Evolutionary conservation across 2,888 invertebrate species (phyloP).

Genomic region (Pseudanteris insignis): DNA sequence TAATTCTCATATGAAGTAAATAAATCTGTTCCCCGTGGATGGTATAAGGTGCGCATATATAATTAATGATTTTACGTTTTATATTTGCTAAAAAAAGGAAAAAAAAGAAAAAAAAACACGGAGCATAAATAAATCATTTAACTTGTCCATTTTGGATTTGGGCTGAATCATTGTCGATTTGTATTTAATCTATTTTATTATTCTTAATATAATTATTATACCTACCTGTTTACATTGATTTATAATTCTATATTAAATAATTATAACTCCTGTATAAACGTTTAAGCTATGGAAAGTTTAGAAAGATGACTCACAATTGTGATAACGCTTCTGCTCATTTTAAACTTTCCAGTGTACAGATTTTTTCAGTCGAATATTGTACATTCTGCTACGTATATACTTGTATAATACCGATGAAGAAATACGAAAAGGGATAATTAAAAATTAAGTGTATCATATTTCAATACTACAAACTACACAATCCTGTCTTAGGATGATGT

Average conservation of each 20-base stretch:
- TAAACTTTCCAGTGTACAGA: slow-evolving; percentile 56
- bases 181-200: slow-evolving; percentile 65
- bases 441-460: slow-evolving; percentile 32
- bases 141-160: slow-evolving; percentile 47
- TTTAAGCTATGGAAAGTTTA: slow-evolving; percentile 39
- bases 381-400: slow-evolving; percentile 62
- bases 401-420: slow-evolving; percentile 61
- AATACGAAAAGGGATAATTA: slow-evolving; percentile 35
- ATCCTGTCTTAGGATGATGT: slow-evolving; percentile 1
- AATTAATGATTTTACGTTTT: slow-evolving; percentile 56
- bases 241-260: slow-evolving; percentile 49
- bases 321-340: slow-evolving; percentile 40
- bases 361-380: slow-evolving; percentile 55
- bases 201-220: slow-evolving; percentile 55
- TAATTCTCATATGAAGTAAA: slow-evolving; percentile 57
- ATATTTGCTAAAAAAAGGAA: slow-evolving; percentile 51
- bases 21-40: slow-evolving; percentile 62
- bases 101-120: slow-evolving; percentile 4
- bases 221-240: slow-evolving; percentile 46
- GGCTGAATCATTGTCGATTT: slow-evolving; percentile 55
- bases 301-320: slow-evolving; percentile 4
- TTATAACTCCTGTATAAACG: slow-evolving; percentile 34
- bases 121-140: slow-evolving; percentile 10
- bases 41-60: slow-evolving; percentile 58
- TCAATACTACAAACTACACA: slow-evolving; percentile 19